These are phyloP conservation scores for Lethenteron reissneri DNA, from an alignment of 2,113 vertebrate genomes.

Conservation along the genomic window DNA sequence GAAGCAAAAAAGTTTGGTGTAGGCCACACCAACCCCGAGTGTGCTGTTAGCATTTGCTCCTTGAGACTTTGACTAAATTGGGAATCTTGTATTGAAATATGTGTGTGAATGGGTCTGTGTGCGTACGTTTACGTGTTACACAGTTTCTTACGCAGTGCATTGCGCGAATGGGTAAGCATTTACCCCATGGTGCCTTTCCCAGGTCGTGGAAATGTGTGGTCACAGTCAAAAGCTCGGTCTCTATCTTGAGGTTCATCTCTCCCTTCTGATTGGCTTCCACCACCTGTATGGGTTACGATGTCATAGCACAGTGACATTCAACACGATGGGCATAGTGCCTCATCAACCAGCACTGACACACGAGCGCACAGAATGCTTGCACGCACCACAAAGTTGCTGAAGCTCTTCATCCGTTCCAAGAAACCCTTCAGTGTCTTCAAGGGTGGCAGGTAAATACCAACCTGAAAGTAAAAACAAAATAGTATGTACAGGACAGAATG, in stretches of 20 bases:
- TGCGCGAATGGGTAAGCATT: not conserved
- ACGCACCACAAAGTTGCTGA: constrained; percentile 6
- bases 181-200: constrained; percentile 6
- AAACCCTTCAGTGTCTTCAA: constrained; percentile 2
- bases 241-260: constrained; percentile 2
- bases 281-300: not conserved
- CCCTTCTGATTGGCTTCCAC: not conserved
- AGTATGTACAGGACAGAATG: too few species aligned
- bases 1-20: too few species aligned
- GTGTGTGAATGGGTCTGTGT: too few species aligned
- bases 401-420: not conserved
- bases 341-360: too few species aligned
- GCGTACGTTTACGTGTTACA: too few species aligned
- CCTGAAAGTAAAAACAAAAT: not conserved
- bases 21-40: too few species aligned
- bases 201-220: constrained; percentile 5
- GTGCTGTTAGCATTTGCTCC: too few species aligned
- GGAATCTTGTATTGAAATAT: too few species aligned
- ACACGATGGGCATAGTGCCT: not conserved
- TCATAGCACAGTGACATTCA: not conserved
- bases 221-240: not conserved
- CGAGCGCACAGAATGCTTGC: too few species aligned
- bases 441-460: constrained; percentile 3
- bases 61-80: too few species aligned
- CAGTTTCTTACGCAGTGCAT: too few species aligned